Evolutionary conservation across 2,888 invertebrate genomes (phyloP), one percentile per base, ranked within the genome.

Genomic region (Drosophila parthenogenetica): DNA sequence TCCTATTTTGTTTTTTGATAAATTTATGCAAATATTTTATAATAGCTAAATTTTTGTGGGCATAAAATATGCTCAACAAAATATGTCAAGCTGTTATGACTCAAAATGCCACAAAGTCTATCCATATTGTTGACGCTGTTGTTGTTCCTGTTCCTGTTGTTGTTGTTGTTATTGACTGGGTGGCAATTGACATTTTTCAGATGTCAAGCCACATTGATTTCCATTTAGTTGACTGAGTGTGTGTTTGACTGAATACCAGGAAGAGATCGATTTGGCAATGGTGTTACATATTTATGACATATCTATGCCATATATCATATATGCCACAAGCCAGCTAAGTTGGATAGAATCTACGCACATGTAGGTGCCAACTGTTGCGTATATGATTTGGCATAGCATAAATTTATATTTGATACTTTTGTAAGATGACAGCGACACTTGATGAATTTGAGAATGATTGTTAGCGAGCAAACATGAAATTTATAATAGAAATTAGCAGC

Each of bases 401-500:
- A 71, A 63, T 71, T 70, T 40, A 70, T 58, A 73, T 71, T 57
- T 60, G 43, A 40, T 58, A 61, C 62, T 59, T 39, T 50, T 25
- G 51, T 60, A 32, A 60, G 53, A 40, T 63, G 63, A 73, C 69
- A 64, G 78, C 57, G 48, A 65, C 79, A 67, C 60, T 81, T 72
- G 77, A 77, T 77, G 68, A 70, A 81, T 55, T 63, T 69, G 62
- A 65, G 59, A 69, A 79, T 70, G 63, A 73, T 84, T 79, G 79
- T 84, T 84, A 72, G 22, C 55, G 73, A 55, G 57, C 58, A 40
- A 65, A 76, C 70, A 67, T 87, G 63, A 87, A 87, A 85, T 87
- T 79, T 83, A 67, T 73, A 80, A 86, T 88, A 88, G 87, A 86
- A 84, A 84, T 88, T 88, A 86, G 81, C 81, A 85, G 69, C 68